These are phyloP conservation scores for Molossus molossus DNA, from an alignment of 2,797 vertebrate genomes.

Conservation along the genomic window DNA sequence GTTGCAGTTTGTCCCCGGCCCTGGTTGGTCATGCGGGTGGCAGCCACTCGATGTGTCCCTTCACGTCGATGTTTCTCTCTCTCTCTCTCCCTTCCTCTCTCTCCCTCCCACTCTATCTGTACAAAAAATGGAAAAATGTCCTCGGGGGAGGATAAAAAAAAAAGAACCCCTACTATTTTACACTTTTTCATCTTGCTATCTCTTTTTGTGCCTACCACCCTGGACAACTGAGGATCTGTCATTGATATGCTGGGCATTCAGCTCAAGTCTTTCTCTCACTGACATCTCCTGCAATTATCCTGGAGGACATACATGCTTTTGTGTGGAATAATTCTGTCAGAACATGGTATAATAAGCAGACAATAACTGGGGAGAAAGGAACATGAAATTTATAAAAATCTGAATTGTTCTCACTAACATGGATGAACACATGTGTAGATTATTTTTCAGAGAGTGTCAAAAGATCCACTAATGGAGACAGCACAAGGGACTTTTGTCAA, in stretches of 20 bases:
- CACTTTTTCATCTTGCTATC: neutral
- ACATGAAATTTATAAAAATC: neutral
- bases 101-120: no score
- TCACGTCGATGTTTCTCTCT: no score
- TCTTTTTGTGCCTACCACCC: neutral
- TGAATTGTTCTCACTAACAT: conserved; percentile 33
- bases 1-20: no score
- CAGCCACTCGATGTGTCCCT: no score
- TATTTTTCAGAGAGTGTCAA: neutral
- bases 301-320: neutral
- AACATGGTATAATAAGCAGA: neutral
- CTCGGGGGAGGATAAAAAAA: no score
- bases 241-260: neutral
- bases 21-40: no score
- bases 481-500: neutral
- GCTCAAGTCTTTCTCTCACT: conserved; percentile 10
- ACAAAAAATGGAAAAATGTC: no score
- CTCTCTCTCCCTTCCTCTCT: no score
- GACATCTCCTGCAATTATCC: conserved; percentile 5
- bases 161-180: conserved; percentile 11
- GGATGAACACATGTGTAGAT: neutral
- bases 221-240: neutral
- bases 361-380: neutral
- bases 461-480: conserved; percentile 35
- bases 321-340: neutral